Conservation (phyloP, 2,797 vertebrate species). For the Syngnathus acus region DNA sequence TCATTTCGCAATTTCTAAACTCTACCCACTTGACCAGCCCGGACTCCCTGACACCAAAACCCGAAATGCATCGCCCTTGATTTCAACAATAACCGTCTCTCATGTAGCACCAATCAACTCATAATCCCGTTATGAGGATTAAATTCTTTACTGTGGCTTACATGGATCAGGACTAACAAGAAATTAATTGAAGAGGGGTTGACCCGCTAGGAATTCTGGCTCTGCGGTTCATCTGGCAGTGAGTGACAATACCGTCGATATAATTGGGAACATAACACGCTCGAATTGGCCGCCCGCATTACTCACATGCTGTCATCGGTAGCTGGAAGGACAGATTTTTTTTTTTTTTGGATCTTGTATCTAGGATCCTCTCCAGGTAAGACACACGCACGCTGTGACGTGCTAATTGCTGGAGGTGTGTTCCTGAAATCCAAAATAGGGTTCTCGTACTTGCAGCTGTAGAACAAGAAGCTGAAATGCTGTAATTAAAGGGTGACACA, state of each 20-base stretch:
- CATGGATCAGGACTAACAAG: conserved; percentile 66
- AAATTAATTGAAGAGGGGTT: conserved; percentile 67
- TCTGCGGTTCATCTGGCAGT: conserved; percentile 40
- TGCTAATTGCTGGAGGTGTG: conserved; percentile 59
- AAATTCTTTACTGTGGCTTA: conserved; percentile 67
- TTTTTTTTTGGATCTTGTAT: conserved; percentile 10
- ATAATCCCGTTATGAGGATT: conserved; percentile 71
- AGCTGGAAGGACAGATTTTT: conserved; percentile 28
- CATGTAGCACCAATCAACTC: conserved; percentile 49
- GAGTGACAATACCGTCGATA: conserved; percentile 45
- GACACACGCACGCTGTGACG: conserved; percentile 33
- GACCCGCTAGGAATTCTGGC: conserved; percentile 57
- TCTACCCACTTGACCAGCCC: not conserved
- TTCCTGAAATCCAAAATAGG: conserved; percentile 55
- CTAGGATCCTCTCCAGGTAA: conserved; percentile 19
- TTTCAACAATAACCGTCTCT: conserved; percentile 49
- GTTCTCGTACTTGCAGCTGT: conserved; percentile 60
- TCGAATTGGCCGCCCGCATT: conserved; percentile 29
- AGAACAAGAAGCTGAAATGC: conserved; percentile 60
- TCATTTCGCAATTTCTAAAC: conserved; percentile 6
- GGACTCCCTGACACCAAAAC: conserved; percentile 30
- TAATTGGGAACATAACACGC: conserved; percentile 50
- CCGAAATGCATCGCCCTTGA: conserved; percentile 36
- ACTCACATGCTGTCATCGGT: conserved; percentile 34
- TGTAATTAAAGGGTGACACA: conserved; percentile 72